Base-by-base conservation (phyloP, 2,113 vertebrate species). In the Cyanoramphus novaezelandiae region DNA sequence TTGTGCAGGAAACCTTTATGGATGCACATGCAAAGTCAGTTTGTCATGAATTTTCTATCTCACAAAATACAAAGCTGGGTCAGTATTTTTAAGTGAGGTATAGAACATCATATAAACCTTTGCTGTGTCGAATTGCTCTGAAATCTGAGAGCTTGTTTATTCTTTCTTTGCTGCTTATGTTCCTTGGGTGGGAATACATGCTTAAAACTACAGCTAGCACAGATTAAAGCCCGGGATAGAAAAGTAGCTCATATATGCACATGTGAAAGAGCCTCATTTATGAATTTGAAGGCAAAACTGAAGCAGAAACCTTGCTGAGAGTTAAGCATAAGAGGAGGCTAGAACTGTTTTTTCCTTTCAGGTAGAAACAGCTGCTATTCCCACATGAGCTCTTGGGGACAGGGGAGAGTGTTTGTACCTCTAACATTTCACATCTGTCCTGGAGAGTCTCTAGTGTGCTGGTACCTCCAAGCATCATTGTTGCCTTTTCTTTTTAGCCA, bases 1-100 rank as follows among this genome's bases (percentile, higher is more conserved):
- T 64, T 0, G 0, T 1, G 2, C 88, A 14, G 67, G 67, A 67
- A 46, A 55, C 39, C 60, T 9, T 24, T 35, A 5, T 0, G 25
- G 67, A n/a, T 79, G 57, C 28, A 13, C 2, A 4, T 81, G 46
- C 43, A n/a, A n/a, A 70, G 41, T 53, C 85, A 9, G 37, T 85
- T 49, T 67, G 43, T 77, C 70, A 39, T 33, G 11, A 29, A 47
- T 25, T 72, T 29, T 70, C 20, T 27, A 3, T 50, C 35, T 88
- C n/a, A 24, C 13, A 53, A 75, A 79, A 39, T n/a, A 18, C 25
- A 53, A 29, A 90, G 43, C 39, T 71, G 60, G 9, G 13, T 59
- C 49, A 27, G 10, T 86, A n/a, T 60, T 85, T 65, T 31, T 68
- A 16, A 25, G 33, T 41, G 65, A 88, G 68, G 14, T 27, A 1